Percentiles rank a stretch among this genome's conserved stretches.
Conservation (phyloP, 2,888 invertebrate genomes). For the Platypus cylindrus region DNA sequence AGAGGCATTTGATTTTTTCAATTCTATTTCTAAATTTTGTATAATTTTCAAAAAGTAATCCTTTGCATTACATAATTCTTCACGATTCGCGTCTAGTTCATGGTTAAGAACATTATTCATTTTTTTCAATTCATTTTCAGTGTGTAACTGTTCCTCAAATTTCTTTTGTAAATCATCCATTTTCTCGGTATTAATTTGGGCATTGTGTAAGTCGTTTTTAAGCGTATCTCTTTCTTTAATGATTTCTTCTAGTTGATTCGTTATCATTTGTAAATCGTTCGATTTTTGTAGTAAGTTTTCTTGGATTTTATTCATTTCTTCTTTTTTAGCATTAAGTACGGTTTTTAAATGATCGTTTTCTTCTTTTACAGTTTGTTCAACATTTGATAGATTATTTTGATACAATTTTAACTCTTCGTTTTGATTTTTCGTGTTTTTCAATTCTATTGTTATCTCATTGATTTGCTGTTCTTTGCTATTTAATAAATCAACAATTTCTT, state of each 20-base stretch:
- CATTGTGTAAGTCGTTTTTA: slow-evolving; percentile 2
- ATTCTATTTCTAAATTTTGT: slow-evolving; percentile 10
- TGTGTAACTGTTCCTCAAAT: slow-evolving; percentile 5
- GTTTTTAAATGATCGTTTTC: slow-evolving; percentile 29
- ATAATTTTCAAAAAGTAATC: slow-evolving; percentile 6
- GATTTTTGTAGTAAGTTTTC: slow-evolving; percentile 20
- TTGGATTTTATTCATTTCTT: slow-evolving; percentile 28
- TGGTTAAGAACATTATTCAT: slow-evolving; percentile 2
- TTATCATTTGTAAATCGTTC: neutral
- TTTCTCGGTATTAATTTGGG: slow-evolving; percentile 8
- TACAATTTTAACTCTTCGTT: slow-evolving; percentile 19
- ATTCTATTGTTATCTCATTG: slow-evolving; percentile 27
- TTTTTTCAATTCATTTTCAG: slow-evolving; percentile 5
- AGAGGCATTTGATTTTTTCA: slow-evolving; percentile 35
- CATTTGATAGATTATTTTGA: slow-evolving; percentile 25
- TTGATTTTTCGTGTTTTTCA: slow-evolving; percentile 3
- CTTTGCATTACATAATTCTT: slow-evolving; percentile 7
- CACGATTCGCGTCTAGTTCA: slow-evolving; percentile 5
- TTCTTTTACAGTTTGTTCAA: slow-evolving; percentile 24
- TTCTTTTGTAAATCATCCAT: slow-evolving; percentile 5
- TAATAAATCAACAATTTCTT: slow-evolving; percentile 9
- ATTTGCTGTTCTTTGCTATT: slow-evolving; percentile 25
- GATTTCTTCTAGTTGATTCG: neutral
- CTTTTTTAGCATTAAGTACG: slow-evolving; percentile 26
- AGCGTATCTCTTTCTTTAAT: slow-evolving; percentile 3